A percentile compares a stretch with the other conserved stretches of the same genome.
These are phyloP conservation scores for Barbus barbus DNA, from an alignment of 2,113 vertebrate species.

Conservation along the genomic window DNA sequence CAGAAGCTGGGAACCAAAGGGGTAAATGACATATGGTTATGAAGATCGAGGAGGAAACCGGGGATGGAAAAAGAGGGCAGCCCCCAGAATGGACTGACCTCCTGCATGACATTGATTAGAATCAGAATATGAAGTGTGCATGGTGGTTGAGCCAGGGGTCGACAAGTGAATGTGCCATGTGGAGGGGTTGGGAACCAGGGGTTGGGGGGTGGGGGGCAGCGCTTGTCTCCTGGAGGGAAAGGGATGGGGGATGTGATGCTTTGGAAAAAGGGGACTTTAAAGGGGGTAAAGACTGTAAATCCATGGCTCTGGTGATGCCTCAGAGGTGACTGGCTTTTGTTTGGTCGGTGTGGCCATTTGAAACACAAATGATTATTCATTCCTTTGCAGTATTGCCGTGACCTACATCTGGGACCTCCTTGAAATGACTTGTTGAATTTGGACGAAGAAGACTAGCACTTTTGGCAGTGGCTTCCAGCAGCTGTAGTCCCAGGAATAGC, in stretches of 20 bases:
- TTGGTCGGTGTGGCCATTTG: constrained; percentile 28
- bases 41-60: constrained; percentile 70
- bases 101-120: constrained; percentile 79
- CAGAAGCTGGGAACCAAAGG: constrained; percentile 64
- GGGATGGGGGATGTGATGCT: constrained; percentile 56
- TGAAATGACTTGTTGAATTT: constrained; percentile 65
- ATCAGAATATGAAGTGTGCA: constrained; percentile 77
- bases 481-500: constrained; percentile 24
- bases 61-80: constrained; percentile 64
- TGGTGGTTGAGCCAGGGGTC: constrained; percentile 60
- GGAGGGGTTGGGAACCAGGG: constrained; percentile 56
- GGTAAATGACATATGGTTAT: constrained; percentile 80
- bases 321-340: constrained; percentile 46
- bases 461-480: constrained; percentile 47
- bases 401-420: constrained; percentile 27
- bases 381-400: constrained; percentile 10
- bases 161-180: constrained; percentile 65
- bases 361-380: constrained; percentile 36
- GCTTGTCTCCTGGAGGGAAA: constrained; percentile 31
- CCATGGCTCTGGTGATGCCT: constrained; percentile 35
- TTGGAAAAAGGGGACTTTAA: constrained; percentile 34
- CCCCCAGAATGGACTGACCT: constrained; percentile 73
- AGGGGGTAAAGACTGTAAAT: constrained; percentile 60
- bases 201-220: constrained; percentile 3
- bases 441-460: constrained; percentile 48